Evolutionary conservation across 2,797 vertebrate genomes (phyloP).

Genomic region (Eleutherodactylus coqui): DNA sequence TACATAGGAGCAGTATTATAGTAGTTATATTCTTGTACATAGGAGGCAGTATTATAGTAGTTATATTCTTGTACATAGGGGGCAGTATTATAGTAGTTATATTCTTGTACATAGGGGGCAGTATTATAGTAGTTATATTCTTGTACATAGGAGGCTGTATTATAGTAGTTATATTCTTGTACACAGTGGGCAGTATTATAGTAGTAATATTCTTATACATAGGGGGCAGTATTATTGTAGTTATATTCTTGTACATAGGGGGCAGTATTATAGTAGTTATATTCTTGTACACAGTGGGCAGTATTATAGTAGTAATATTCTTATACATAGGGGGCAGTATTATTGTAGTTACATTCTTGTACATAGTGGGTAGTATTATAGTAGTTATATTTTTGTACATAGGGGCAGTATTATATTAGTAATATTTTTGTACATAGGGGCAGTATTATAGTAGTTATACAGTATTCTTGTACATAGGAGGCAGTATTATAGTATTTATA

Average conservation of each 20-base stretch:
- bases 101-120: neutral
- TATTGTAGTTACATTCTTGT: neutral
- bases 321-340: neutral
- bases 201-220: neutral
- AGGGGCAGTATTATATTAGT: constrained; percentile 11
- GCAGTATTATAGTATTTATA: constrained; percentile 6
- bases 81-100: neutral
- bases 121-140: constrained; percentile 12
- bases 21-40: constrained; percentile 5
- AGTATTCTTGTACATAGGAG: constrained; percentile 3
- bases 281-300: neutral
- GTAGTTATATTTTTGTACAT: constrained; percentile 3
- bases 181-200: neutral
- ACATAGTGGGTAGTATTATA: constrained; percentile 1
- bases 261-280: neutral
- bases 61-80: neutral
- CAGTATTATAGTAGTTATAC: constrained; percentile 9
- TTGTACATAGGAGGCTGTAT: neutral
- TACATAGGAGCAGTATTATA: neutral
- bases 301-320: constrained; percentile 12
- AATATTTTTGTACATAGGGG: neutral
- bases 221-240: neutral
- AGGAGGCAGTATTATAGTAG: neutral
- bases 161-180: constrained; percentile 9
- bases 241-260: neutral